Percentiles rank a stretch among this genome's conserved stretches.
These are phyloP conservation scores for Caenorhabditis zanzibari DNA, from an alignment of 2,888 invertebrate genomes.

Conservation along the genomic window DNA sequence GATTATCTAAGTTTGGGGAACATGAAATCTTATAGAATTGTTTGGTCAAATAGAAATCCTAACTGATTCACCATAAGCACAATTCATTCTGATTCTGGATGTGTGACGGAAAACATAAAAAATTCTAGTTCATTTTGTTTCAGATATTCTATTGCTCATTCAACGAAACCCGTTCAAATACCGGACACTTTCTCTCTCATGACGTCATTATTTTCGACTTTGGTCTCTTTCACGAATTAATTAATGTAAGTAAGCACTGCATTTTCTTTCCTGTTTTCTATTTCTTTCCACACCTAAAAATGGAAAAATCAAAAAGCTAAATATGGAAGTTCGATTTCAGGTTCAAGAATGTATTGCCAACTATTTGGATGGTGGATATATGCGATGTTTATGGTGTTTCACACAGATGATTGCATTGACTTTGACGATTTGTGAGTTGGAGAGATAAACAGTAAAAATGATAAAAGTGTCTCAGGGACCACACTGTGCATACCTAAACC, in stretches of 20 bases:
- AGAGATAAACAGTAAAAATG: background rate
- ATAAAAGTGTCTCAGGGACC: slow-evolving; percentile 55
- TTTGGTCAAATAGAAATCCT: no score
- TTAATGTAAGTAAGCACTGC: slow-evolving; percentile 66
- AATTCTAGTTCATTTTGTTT: no score
- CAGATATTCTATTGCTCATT: slow-evolving; percentile 78
- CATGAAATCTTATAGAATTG: no score
- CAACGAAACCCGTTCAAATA: slow-evolving; percentile 72
- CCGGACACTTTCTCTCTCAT: slow-evolving; percentile 72
- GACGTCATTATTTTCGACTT: slow-evolving; percentile 81
- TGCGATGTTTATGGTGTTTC: slow-evolving; percentile 79
- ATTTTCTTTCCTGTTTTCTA: background rate
- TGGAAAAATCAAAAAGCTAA: background rate
- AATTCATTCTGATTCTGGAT: no score
- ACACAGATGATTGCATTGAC: slow-evolving; percentile 72
- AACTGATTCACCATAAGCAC: no score
- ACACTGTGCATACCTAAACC: slow-evolving; percentile 71
- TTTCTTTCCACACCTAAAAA: no score
- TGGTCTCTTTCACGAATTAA: slow-evolving; percentile 78
- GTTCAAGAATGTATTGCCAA: slow-evolving; percentile 81
- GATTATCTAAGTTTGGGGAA: no score
- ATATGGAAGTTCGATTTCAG: slow-evolving; percentile 51
- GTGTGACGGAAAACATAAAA: no score
- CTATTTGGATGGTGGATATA: slow-evolving; percentile 80
- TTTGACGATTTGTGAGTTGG: slow-evolving; percentile 67